A percentile compares a stretch with the other conserved stretches of the same genome.
Evolutionary conservation across 1,140 invertebrate genomes (phyloP).

Genomic region (Phthorimaea operculella): DNA sequence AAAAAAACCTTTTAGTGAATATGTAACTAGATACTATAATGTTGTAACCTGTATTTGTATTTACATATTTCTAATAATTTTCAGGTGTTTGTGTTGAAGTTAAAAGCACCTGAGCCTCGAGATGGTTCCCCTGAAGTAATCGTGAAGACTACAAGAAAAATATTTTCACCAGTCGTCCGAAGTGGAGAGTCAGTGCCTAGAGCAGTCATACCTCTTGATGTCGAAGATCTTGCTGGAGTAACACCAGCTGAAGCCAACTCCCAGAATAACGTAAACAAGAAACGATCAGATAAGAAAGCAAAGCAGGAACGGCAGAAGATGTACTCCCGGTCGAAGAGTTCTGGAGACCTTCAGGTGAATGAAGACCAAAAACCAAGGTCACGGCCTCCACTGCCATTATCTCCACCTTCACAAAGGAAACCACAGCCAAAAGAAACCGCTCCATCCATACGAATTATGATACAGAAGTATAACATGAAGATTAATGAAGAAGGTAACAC

Average conservation of each 20-base stretch:
- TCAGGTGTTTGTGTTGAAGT: slow-evolving; percentile 58
- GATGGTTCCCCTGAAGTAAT: slow-evolving; percentile 70
- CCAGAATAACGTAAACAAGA: slow-evolving; percentile 16
- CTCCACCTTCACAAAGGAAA: slow-evolving; percentile 67
- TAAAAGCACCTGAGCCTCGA: slow-evolving; percentile 48
- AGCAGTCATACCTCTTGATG: slow-evolving; percentile 61
- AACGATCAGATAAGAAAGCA: slow-evolving; percentile 20
- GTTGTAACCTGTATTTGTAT: too few species aligned
- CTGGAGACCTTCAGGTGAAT: slow-evolving; percentile 44
- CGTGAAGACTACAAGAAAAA: slow-evolving; percentile 80
- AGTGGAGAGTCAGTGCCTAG: slow-evolving; percentile 64
- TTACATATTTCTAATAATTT: too few species aligned
- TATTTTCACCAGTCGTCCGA: slow-evolving; percentile 76
- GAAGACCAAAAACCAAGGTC: slow-evolving; percentile 43
- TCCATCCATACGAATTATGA: slow-evolving; percentile 75
- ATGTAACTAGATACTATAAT: slow-evolving; percentile 5
- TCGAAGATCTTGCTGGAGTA: slow-evolving; percentile 60
- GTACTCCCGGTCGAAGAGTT: slow-evolving; percentile 30
- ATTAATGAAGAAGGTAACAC: slow-evolving; percentile 64
- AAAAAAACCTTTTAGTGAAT: slow-evolving; percentile 15
- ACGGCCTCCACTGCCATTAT: slow-evolving; percentile 67
- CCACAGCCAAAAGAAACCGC: slow-evolving; percentile 71
- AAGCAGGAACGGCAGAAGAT: slow-evolving; percentile 19
- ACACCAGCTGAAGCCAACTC: slow-evolving; percentile 19
- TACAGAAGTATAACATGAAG: slow-evolving; percentile 73